phyloP scores from a whole-genome alignment of 2,888 invertebrate genomes.

The Tolmerus cingulatus region DNA sequence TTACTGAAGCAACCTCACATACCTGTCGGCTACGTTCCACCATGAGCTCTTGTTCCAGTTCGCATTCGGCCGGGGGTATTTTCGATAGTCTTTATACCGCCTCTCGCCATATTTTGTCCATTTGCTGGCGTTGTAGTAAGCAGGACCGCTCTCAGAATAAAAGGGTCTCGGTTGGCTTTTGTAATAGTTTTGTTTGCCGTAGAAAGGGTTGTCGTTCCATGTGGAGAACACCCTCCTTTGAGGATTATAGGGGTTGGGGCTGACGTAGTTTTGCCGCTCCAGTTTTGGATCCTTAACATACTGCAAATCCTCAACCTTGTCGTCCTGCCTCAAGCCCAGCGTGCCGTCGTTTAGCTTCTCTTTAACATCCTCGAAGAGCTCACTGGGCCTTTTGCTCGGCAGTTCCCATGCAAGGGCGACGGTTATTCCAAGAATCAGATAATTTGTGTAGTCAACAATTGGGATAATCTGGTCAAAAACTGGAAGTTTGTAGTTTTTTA shows the following conservation, averaged over 20 bases:
- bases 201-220: neutral
- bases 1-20: neutral
- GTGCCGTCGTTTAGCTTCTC: constrained; percentile 58
- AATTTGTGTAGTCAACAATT: constrained; percentile 61
- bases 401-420: constrained; percentile 81
- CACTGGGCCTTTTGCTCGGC: constrained; percentile 70
- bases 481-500: constrained; percentile 12
- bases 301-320: constrained; percentile 51
- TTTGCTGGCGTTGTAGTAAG: neutral
- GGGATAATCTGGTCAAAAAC: constrained; percentile 59
- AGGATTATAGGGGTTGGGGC: neutral
- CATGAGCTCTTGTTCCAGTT: neutral
- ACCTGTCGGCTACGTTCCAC: neutral
- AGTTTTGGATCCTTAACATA: neutral
- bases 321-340: constrained; percentile 56
- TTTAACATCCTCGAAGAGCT: constrained; percentile 56
- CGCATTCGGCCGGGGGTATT: neutral
- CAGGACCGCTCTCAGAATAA: neutral
- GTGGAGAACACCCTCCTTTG: constrained; percentile 3
- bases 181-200: neutral
- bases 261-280: neutral
- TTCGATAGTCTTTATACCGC: neutral
- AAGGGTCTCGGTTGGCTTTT: neutral
- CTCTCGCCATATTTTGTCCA: neutral
- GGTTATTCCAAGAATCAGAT: constrained; percentile 74